Percentiles rank a stretch among this genome's conserved stretches.
Conservation (phyloP, 1,140 invertebrate genomes). For the Cydia splendana region DNA sequence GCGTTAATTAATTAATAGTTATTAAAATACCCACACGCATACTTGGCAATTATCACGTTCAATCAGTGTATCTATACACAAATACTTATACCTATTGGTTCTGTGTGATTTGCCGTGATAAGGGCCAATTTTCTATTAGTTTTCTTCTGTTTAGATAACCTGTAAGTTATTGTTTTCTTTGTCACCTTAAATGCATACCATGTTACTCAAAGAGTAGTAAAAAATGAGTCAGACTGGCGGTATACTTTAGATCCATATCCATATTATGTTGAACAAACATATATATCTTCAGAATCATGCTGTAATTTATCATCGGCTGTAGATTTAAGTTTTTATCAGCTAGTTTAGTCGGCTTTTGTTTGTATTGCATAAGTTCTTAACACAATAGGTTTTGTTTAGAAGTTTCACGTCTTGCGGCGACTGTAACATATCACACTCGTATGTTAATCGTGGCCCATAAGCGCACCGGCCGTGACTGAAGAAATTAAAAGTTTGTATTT, state of each 20-base stretch:
- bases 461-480: conserved; percentile 48
- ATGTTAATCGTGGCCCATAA: conserved; percentile 57
- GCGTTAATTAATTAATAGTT: background rate
- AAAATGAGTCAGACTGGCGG: background rate
- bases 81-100: background rate
- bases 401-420: conserved; percentile 40
- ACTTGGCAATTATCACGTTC: background rate
- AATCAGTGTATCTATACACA: background rate
- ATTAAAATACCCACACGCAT: background rate
- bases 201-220: background rate
- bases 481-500: conserved; percentile 52
- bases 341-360: conserved; percentile 3
- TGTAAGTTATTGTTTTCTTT: no score
- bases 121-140: no score
- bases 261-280: no score
- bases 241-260: no score
- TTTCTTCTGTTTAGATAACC: no score
- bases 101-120: no score
- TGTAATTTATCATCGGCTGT: background rate
- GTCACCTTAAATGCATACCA: no score
- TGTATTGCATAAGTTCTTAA: conserved; percentile 46
- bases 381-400: conserved; percentile 49
- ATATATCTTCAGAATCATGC: background rate
- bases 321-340: conserved; percentile 4
- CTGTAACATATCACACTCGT: conserved; percentile 38